Conservation (phyloP, 2,888 invertebrate species). For the Chrysodeixis includens region DNA sequence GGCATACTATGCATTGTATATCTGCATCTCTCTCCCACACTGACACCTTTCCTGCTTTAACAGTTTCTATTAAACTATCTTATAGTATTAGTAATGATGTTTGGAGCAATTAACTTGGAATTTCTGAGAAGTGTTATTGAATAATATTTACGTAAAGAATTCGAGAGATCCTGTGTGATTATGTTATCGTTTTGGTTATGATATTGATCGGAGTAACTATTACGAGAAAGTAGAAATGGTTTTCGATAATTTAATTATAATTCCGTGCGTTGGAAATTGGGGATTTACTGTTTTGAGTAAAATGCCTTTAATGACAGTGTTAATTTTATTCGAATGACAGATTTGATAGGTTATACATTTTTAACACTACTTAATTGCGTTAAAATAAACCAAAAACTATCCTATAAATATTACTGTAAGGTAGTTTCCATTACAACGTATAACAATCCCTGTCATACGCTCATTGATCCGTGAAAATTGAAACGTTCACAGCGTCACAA, state of each 20-base stretch:
- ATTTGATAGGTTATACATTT: no score
- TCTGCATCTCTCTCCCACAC: no score
- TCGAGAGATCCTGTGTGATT: background rate
- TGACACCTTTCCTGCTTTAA: no score
- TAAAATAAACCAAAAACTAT: no score
- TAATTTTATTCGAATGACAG: no score
- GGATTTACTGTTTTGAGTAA: no score
- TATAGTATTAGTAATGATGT: background rate
- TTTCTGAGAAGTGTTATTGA: background rate
- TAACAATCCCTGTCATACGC: constrained; percentile 15
- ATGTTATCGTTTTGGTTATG: background rate
- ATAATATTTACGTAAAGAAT: constrained; percentile 1
- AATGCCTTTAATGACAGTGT: no score
- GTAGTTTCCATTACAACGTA: background rate
- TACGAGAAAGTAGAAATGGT: background rate
- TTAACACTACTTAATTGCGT: no score
- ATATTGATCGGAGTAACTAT: background rate
- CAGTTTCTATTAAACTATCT: no score
- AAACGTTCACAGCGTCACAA: constrained; percentile 15
- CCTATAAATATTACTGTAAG: background rate
- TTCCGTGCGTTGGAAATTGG: no score
- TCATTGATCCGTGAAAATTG: constrained; percentile 31
- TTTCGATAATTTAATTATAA: background rate
- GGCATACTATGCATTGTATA: no score
- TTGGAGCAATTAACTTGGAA: background rate